phyloP scores from a whole-genome alignment of 2,888 invertebrate genomes.

The Eremobia ochroleuca region DNA sequence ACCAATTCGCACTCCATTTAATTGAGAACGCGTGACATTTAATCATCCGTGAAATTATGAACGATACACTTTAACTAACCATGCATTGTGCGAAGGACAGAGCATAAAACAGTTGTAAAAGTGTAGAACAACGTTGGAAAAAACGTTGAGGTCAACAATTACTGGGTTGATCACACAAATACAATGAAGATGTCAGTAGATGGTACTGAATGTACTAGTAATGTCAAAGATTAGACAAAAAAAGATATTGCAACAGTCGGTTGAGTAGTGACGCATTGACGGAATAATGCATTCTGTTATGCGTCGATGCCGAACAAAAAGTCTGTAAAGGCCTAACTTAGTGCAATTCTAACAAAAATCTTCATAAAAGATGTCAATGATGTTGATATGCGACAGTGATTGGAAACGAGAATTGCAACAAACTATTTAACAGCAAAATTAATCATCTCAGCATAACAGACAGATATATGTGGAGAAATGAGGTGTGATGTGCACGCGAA shows the following conservation, averaged over 20 bases:
- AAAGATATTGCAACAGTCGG: conserved; percentile 20
- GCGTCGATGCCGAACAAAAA: neutral
- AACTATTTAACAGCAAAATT: neutral
- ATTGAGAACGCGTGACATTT: conserved; percentile 55
- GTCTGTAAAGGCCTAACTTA: no score
- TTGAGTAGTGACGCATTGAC: neutral
- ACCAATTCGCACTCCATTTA: conserved; percentile 51
- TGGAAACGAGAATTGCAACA: neutral
- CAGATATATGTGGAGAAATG: neutral
- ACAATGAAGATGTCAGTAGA: conserved; percentile 53
- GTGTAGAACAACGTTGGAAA: conserved; percentile 43
- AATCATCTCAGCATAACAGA: no score
- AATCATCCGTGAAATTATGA: conserved; percentile 52
- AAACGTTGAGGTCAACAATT: conserved; percentile 59
- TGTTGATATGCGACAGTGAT: neutral
- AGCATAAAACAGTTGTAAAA: conserved; percentile 41
- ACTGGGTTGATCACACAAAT: conserved; percentile 49
- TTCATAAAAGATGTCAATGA: neutral
- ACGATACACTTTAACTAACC: conserved; percentile 42
- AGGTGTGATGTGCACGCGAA: neutral
- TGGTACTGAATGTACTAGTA: conserved; percentile 48
- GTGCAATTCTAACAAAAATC: neutral
- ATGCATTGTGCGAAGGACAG: conserved; percentile 52
- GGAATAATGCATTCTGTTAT: neutral
- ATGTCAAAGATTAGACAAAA: conserved; percentile 23